Conservation (phyloP, 2,888 invertebrate genomes). For the Cartodere bifasciata region DNA sequence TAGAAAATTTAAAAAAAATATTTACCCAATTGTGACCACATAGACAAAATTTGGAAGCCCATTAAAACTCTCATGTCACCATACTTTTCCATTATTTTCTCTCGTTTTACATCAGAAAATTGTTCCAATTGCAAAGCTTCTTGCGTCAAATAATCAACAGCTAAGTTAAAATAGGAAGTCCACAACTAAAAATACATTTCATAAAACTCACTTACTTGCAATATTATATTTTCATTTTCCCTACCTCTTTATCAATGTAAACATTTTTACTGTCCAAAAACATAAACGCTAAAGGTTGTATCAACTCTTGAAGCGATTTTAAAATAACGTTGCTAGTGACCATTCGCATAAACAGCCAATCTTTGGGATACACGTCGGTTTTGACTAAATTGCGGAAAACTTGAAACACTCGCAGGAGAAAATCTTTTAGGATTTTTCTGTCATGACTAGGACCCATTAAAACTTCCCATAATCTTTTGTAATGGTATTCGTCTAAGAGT, state of each 20-base stretch:
- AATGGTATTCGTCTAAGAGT: constrained; percentile 77
- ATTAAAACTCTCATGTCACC: constrained; percentile 87
- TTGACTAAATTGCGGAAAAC: constrained; percentile 70
- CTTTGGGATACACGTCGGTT: constrained; percentile 70
- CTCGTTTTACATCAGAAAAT: constrained; percentile 66
- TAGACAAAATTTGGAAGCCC: constrained; percentile 81
- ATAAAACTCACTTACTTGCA: background rate
- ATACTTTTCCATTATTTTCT: constrained; percentile 66
- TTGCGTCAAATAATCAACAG: constrained; percentile 70
- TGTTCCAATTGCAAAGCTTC: constrained; percentile 68
- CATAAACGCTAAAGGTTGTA: constrained; percentile 72
- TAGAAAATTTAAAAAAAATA: too few species aligned
- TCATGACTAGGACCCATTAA: constrained; percentile 55
- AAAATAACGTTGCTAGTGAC: constrained; percentile 77
- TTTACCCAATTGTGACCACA: constrained; percentile 77
- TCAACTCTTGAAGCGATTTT: constrained; percentile 74
- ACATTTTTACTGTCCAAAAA: constrained; percentile 59
- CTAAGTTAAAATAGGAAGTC: constrained; percentile 65
- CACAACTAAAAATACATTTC: constrained; percentile 35
- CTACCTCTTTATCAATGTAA: constrained; percentile 65
- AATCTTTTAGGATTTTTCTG: constrained; percentile 71
- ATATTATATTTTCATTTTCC: background rate
- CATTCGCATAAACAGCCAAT: constrained; percentile 86
- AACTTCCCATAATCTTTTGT: constrained; percentile 76
- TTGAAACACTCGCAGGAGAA: constrained; percentile 68